These are phyloP conservation scores for Eristalis pertinax DNA, from an alignment of 2,888 invertebrate species.

Conservation along the genomic window DNA sequence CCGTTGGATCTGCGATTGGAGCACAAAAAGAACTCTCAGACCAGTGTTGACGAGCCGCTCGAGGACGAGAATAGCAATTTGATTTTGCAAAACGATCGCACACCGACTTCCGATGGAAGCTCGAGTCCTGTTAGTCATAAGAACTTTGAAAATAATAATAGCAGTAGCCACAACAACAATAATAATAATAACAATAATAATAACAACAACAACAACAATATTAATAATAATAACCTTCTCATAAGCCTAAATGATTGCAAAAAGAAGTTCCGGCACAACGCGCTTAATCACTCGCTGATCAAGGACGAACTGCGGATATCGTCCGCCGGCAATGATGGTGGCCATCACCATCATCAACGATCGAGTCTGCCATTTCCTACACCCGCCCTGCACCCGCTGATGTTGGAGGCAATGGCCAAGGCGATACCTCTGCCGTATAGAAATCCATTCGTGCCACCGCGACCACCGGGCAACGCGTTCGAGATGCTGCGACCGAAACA, in stretches of 20 bases:
- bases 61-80: constrained; percentile 95
- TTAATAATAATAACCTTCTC: constrained; percentile 62
- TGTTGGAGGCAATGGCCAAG: constrained; percentile 87
- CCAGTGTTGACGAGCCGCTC: constrained; percentile 80
- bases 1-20: constrained; percentile 94
- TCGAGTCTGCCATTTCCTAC: constrained; percentile 74
- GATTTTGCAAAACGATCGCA: constrained; percentile 81
- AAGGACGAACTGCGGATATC: constrained; percentile 72
- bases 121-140: constrained; percentile 81
- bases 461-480: constrained; percentile 84
- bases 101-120: constrained; percentile 79
- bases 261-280: constrained; percentile 66
- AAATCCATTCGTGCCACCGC: constrained; percentile 82
- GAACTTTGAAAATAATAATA: constrained; percentile 73
- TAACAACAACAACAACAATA: constrained; percentile 73
- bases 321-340: constrained; percentile 51
- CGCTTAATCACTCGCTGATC: constrained; percentile 60
- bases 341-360: constrained; percentile 74
- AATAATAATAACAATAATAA: constrained; percentile 73
- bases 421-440: constrained; percentile 85
- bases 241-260: constrained; percentile 69
- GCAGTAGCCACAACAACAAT: constrained; percentile 74
- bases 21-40: constrained; percentile 86
- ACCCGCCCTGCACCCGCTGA: constrained; percentile 86
- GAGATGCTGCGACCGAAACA: constrained; percentile 83